A percentile compares a stretch with the other conserved stretches of the same genome.
These are phyloP conservation scores for Huso huso DNA, from an alignment of 2,797 vertebrate genomes.

Conservation along the genomic window DNA sequence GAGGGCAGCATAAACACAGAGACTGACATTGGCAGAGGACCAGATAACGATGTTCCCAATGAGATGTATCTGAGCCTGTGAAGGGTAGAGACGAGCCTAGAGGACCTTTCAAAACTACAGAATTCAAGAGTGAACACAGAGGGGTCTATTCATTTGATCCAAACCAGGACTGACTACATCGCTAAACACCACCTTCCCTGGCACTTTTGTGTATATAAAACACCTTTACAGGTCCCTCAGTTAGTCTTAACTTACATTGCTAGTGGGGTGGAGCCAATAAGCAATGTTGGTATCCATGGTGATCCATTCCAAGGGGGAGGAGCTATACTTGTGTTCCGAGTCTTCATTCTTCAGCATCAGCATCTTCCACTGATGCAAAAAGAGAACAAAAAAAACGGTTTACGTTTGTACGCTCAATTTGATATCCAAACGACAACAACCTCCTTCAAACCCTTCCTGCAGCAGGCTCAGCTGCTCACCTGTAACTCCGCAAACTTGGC, in stretches of 20 bases:
- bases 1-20: slow-evolving; percentile 56
- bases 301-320: slow-evolving; percentile 83
- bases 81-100: slow-evolving; percentile 11
- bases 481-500: slow-evolving; percentile 84
- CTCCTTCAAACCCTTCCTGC: too few relatives aligned
- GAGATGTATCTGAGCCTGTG: slow-evolving; percentile 90
- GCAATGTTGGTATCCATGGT: slow-evolving; percentile 88
- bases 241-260: slow-evolving; percentile 55
- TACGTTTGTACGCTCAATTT: not conserved
- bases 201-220: too few relatives aligned
- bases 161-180: too few relatives aligned
- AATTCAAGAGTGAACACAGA: too few relatives aligned
- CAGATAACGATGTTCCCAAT: slow-evolving; percentile 82
- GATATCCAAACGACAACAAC: too few relatives aligned
- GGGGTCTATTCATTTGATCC: too few relatives aligned
- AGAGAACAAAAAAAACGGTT: slow-evolving; percentile 1
- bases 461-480: slow-evolving; percentile 42
- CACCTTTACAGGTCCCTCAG: too few relatives aligned
- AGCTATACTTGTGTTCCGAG: slow-evolving; percentile 90
- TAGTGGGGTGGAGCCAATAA: slow-evolving; percentile 87
- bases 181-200: too few relatives aligned
- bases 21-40: slow-evolving; percentile 66
- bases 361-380: slow-evolving; percentile 78
- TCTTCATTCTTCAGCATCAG: slow-evolving; percentile 77
- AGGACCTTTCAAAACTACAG: too few relatives aligned